Evolutionary conservation across 2,797 vertebrate species (phyloP).

Genomic region (Sternarchorhynchus goeldii): DNA sequence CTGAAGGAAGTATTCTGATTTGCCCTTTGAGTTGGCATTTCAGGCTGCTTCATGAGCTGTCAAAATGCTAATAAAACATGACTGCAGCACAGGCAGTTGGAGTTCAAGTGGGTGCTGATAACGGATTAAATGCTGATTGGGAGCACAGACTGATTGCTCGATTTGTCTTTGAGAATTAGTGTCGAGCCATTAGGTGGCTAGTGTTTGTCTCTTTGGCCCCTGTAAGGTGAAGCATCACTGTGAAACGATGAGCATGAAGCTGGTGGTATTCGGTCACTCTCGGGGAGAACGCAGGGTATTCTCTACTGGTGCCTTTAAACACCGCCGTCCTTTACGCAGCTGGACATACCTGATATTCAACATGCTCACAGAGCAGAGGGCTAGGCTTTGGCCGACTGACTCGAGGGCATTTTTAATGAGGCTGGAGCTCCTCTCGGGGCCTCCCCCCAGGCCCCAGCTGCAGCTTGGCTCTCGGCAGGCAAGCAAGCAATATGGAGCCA

Average conservation of each 20-base stretch:
- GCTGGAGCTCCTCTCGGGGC: not conserved
- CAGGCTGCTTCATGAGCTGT: conserved; percentile 26
- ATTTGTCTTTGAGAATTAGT: conserved; percentile 4
- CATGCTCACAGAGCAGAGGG: not conserved
- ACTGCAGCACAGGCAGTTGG: conserved; percentile 3
- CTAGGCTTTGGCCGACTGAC: conserved; percentile 34
- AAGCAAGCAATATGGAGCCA: not conserved
- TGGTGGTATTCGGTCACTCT: not conserved
- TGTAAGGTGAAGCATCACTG: not conserved
- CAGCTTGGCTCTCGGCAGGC: not conserved
- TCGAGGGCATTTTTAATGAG: conserved; percentile 41
- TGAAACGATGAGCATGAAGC: not conserved
- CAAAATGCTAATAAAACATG: conserved; percentile 19
- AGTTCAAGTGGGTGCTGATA: conserved; percentile 10
- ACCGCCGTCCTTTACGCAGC: not conserved
- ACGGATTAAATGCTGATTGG: not conserved
- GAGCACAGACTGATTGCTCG: conserved; percentile 11
- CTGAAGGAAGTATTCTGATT: conserved; percentile 19
- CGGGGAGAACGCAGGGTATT: not conserved
- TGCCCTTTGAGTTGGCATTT: conserved; percentile 20
- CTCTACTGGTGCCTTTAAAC: not conserved
- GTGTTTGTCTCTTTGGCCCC: not conserved
- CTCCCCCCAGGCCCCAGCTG: not conserved
- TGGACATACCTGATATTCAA: conserved; percentile 8
- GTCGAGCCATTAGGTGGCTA: not conserved